Percentiles rank a stretch among this genome's conserved stretches.
These are phyloP conservation scores for Periophthalmodon schlosseri DNA, from an alignment of 2,113 vertebrate species.

Conservation along the genomic window DNA sequence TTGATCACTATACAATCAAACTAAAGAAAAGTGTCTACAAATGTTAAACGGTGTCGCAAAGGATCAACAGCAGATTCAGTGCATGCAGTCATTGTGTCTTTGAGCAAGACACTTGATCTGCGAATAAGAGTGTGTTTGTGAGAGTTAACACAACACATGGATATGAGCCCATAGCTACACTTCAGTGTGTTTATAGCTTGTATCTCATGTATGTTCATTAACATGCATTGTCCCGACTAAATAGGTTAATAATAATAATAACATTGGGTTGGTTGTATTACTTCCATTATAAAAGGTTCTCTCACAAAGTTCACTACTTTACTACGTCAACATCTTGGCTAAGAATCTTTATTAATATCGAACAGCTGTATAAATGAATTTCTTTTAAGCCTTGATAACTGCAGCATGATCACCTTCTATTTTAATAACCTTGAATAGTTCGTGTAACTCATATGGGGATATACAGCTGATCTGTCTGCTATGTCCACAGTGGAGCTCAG, in stretches of 20 bases:
- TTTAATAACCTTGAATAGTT: slow-evolving; percentile 12
- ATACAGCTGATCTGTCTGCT: slow-evolving; percentile 33
- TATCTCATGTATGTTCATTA: no score
- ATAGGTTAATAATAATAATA: no score
- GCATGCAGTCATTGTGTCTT: no score
- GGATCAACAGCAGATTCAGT: no score
- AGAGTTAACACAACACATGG: no score
- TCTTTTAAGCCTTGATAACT: slow-evolving; percentile 10
- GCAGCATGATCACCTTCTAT: slow-evolving; percentile 9
- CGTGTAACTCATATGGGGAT: slow-evolving; percentile 26
- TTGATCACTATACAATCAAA: not conserved
- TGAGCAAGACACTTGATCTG: no score
- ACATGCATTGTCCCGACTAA: no score
- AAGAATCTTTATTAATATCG: not conserved
- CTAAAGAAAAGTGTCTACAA: not conserved
- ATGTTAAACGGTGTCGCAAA: no score
- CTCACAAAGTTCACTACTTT: not conserved
- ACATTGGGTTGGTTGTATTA: no score
- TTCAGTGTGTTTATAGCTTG: no score
- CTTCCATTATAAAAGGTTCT: not conserved
- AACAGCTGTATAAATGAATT: slow-evolving; percentile 8
- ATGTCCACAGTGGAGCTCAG: slow-evolving; percentile 30
- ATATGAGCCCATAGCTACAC: no score
- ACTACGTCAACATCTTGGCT: not conserved
- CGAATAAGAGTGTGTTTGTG: no score